Conservation (phyloP, 2,113 vertebrate species). For the Scomber scombrus region DNA sequence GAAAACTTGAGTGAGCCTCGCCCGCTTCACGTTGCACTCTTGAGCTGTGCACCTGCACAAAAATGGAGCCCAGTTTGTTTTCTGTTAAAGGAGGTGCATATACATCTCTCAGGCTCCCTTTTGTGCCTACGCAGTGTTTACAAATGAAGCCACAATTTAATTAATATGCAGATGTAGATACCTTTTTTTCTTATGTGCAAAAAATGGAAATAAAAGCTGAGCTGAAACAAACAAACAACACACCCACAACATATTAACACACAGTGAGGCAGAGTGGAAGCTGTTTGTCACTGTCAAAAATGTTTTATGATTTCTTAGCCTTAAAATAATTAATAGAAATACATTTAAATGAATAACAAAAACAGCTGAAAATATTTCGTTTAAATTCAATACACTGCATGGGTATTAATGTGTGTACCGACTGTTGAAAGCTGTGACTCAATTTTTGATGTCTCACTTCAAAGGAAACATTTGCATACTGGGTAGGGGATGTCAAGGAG, state of each 20-base stretch:
- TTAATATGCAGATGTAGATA: background rate
- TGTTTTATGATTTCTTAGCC: background rate
- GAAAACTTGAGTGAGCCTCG: background rate
- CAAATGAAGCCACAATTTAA: slow-evolving; percentile 10
- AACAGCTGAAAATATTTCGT: background rate
- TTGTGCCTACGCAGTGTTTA: background rate
- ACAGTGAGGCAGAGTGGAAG: background rate
- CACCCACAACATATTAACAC: too few species aligned
- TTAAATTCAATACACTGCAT: slow-evolving; percentile 1
- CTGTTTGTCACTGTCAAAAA: background rate
- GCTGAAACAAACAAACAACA: background rate
- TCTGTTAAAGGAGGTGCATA: background rate
- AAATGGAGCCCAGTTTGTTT: background rate
- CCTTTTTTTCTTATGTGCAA: background rate
- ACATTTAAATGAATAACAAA: background rate
- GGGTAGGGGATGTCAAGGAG: slow-evolving; percentile 10
- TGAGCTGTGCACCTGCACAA: background rate
- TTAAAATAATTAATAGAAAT: background rate
- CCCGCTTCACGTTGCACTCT: background rate
- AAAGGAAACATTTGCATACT: slow-evolving; percentile 63
- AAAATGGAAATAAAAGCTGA: background rate
- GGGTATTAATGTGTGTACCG: slow-evolving; percentile 8
- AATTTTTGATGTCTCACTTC: slow-evolving; percentile 54
- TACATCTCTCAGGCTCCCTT: background rate
- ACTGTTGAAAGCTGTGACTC: slow-evolving; percentile 24